These are phyloP conservation scores for Ophion costatus DNA, from an alignment of 2,888 invertebrate species.

Conservation along the genomic window DNA sequence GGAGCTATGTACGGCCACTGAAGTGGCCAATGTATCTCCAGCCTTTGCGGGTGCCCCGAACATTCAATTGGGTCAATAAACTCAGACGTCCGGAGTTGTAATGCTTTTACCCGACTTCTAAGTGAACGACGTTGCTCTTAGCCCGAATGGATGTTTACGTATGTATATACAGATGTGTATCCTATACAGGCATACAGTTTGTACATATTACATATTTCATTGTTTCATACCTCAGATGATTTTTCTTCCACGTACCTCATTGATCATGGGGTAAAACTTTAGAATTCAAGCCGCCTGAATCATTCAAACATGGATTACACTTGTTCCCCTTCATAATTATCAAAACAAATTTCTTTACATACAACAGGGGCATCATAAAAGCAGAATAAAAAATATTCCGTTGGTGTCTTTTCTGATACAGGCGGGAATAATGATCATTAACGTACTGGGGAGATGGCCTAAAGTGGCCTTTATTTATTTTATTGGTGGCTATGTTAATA, in stretches of 20 bases:
- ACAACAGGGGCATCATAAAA: no score
- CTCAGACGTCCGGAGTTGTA: constrained; percentile 8
- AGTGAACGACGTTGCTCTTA: constrained; percentile 12
- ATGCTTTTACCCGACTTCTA: background rate
- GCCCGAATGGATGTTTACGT: background rate
- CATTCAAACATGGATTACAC: no score
- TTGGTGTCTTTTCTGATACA: no score
- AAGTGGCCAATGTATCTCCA: background rate
- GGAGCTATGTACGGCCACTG: background rate
- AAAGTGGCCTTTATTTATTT: no score
- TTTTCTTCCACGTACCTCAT: background rate
- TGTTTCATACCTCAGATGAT: background rate
- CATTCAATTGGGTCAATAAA: constrained; percentile 32
- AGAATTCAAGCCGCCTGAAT: no score
- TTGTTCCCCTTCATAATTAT: no score
- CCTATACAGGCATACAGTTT: background rate
- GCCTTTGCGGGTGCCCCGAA: background rate
- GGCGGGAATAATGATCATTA: no score
- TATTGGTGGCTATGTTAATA: no score
- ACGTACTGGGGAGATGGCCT: no score
- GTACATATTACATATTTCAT: background rate
- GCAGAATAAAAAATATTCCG: no score
- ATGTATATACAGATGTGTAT: background rate
- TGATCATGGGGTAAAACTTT: no score
- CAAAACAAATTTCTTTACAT: no score